A percentile compares a stretch with the other conserved stretches of the same genome.
phyloP scores from a whole-genome alignment of 2,888 invertebrate genomes.

The Epistrophe eligans region DNA sequence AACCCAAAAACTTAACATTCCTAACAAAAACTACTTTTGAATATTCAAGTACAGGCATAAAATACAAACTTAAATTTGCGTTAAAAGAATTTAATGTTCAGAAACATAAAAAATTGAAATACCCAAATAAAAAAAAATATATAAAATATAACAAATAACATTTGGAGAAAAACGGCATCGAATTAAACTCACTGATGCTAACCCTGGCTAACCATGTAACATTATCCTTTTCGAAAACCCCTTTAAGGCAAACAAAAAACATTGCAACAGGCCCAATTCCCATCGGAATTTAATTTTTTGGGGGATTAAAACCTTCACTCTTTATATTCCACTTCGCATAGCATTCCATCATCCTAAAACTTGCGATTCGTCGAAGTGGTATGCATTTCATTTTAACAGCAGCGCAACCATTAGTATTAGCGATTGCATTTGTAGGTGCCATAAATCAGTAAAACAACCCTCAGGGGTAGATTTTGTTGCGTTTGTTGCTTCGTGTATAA shows the following conservation, averaged over 20 bases:
- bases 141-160: background rate
- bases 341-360: constrained; percentile 55
- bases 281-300: constrained; percentile 5
- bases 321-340: background rate
- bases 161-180: background rate
- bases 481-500: background rate
- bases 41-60: too few relatives aligned
- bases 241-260: background rate
- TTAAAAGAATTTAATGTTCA: too few relatives aligned
- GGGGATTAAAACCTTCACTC: background rate
- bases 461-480: constrained; percentile 52
- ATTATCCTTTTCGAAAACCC: background rate
- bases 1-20: too few relatives aligned
- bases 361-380: constrained; percentile 20
- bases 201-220: background rate
- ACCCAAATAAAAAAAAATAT: background rate
- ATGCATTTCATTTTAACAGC: constrained; percentile 1
- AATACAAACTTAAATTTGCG: too few relatives aligned
- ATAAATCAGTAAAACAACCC: constrained; percentile 73
- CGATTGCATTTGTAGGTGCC: constrained; percentile 68
- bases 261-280: background rate
- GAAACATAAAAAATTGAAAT: too few relatives aligned
- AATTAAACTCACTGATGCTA: background rate
- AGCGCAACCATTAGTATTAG: constrained; percentile 37
- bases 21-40: too few relatives aligned